These are phyloP conservation scores for Arenaria interpres DNA, from an alignment of 2,113 vertebrate genomes.

Conservation along the genomic window DNA sequence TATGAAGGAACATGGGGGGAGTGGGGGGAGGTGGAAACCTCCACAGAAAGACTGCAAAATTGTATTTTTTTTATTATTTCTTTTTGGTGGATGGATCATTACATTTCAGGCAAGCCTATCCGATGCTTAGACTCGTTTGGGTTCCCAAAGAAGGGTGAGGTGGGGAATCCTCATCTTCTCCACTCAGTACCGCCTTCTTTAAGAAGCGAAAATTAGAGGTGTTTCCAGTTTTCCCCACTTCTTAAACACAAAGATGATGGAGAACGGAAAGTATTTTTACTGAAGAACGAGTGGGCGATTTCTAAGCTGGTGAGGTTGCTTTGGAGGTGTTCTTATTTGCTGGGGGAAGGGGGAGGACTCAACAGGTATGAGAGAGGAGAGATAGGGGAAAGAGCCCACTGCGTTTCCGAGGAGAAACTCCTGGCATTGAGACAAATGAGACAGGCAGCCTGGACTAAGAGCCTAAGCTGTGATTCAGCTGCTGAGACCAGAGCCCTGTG, in stretches of 20 bases:
- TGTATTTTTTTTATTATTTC: background rate
- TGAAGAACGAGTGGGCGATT: background rate
- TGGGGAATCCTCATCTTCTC: background rate
- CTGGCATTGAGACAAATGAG: background rate
- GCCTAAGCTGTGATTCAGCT: background rate
- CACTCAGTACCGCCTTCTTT: background rate
- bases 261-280: background rate
- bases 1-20: background rate
- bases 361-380: background rate
- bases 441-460: background rate
- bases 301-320: background rate
- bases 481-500: background rate
- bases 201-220: background rate
- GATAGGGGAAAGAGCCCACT: background rate
- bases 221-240: background rate
- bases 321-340: background rate
- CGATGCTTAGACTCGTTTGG: accelerated
- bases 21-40: background rate
- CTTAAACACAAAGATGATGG: background rate
- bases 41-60: background rate
- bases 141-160: background rate
- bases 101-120: background rate
- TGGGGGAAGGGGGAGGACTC: background rate
- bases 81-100: background rate
- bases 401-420: background rate